These are phyloP conservation scores for Monochamus saltuarius DNA, from an alignment of 1,140 invertebrate species.

Conservation along the genomic window DNA sequence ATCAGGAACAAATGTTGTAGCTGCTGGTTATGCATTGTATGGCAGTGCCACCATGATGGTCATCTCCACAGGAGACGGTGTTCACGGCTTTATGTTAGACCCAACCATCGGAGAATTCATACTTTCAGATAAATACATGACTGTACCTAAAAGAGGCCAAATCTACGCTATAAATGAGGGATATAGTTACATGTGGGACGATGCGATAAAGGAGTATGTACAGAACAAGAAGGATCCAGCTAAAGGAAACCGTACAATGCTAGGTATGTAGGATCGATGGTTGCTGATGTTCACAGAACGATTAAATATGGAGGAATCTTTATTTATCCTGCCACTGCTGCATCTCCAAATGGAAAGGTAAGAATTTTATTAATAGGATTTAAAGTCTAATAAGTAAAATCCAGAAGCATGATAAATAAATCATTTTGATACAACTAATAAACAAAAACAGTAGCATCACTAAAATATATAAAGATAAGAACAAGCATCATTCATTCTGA, in stretches of 20 bases:
- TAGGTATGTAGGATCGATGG: conserved; percentile 99
- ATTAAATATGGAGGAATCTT: conserved; percentile 98
- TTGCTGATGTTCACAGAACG: conserved; percentile 96
- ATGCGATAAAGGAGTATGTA: conserved; percentile 83
- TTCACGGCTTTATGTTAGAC: conserved; percentile 98
- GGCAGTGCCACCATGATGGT: conserved; percentile 96
- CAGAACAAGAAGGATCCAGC: conserved; percentile 88
- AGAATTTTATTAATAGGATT: conserved; percentile 7
- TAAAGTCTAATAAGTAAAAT: too few relatives aligned
- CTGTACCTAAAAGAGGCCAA: conserved; percentile 68
- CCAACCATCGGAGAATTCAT: conserved; percentile 98
- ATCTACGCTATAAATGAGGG: conserved; percentile 96
- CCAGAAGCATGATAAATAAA: background rate
- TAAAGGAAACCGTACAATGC: conserved; percentile 90
- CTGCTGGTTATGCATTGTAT: conserved; percentile 96
- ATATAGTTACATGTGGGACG: conserved; percentile 73
- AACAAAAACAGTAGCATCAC: background rate
- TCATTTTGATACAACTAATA: too few relatives aligned
- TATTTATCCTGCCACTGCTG: conserved; percentile 92
- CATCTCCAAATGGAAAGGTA: conserved; percentile 94
- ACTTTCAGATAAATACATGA: conserved; percentile 86
- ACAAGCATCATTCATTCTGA: conserved; percentile 8
- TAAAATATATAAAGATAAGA: conserved; percentile 4
- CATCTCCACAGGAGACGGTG: conserved; percentile 79
- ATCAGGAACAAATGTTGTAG: conserved; percentile 83